Evolutionary conservation across 1,140 invertebrate species (phyloP), one percentile per base, ranked within the genome.

Genomic region (Tribolium madens): DNA sequence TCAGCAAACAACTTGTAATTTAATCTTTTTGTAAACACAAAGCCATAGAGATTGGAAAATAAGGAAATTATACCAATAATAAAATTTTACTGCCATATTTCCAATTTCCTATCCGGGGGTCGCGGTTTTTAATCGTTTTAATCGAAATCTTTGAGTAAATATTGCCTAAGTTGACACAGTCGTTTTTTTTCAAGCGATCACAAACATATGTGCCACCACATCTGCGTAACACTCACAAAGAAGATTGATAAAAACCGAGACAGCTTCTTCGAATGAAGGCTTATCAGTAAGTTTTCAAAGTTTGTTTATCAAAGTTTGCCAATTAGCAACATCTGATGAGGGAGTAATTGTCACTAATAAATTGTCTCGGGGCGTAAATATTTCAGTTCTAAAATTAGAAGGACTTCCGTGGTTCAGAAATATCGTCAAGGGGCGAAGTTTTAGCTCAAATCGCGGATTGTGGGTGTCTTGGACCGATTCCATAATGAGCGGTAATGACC

Each of bases 1-100:
- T 69, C 36, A 17, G 26, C 26, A 71, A 71, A 71, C 68, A 71
- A 47, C 68, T 71, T 71, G 31, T 21, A 71, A 71, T 69, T 71
- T 48, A 71, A 71, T 71, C 68, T 71, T 36, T 71, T 17, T 46
- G 68, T 71, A 71, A 71, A 71, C 68, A 47, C 52, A 57, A 21
- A 57, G 52, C 14, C 64, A 69, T 69, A 17, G 36, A 69, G 64
- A 69, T 69, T 69, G 64, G 64, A 69, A 69, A 69, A 69, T 69
- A 69, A 69, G 17, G 64, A 42, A 69, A 69, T 69, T 69, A 69
- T 36, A 46, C 33, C n/a, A n/a, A n/a, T n/a, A n/a, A n/a, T n/a
- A n/a, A n/a, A n/a, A n/a, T n/a, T n/a, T n/a, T n/a, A n/a, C n/a
- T n/a, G n/a, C n/a, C n/a, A n/a, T n/a, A n/a, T n/a, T n/a, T n/a